These are phyloP conservation scores for Periophthalmus modestus DNA, from an alignment of 2,113 vertebrate genomes.

Conservation along the genomic window DNA sequence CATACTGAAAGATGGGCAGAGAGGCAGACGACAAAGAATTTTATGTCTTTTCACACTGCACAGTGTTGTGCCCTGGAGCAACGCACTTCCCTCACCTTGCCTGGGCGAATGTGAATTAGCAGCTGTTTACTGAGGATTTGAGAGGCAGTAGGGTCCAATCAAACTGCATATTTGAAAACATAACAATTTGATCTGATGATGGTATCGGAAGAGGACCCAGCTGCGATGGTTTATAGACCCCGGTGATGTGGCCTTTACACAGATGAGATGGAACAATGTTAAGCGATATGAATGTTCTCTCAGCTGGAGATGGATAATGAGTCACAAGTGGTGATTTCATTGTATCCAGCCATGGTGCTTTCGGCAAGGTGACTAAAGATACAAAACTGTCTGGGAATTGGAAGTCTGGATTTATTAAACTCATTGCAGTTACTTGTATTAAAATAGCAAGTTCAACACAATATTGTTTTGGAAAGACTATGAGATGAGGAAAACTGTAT, in stretches of 20 bases:
- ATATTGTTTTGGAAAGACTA: too few relatives aligned
- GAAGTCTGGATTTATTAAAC: neutral
- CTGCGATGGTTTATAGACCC: neutral
- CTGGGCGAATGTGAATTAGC: too few relatives aligned
- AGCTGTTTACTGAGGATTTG: neutral
- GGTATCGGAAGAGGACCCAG: neutral
- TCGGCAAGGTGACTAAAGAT: neutral
- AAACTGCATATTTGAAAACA: constrained; percentile 9
- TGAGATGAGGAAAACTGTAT: too few relatives aligned
- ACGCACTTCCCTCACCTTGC: too few relatives aligned
- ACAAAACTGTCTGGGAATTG: neutral
- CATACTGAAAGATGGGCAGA: too few relatives aligned
- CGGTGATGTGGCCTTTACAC: constrained; percentile 3
- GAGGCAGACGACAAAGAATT: too few relatives aligned
- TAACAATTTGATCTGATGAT: neutral
- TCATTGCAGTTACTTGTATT: too few relatives aligned
- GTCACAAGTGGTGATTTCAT: neutral
- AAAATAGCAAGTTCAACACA: neutral
- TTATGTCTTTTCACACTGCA: too few relatives aligned
- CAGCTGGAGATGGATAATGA: neutral
- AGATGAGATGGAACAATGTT: neutral
- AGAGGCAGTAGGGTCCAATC: constrained; percentile 14
- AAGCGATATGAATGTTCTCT: neutral
- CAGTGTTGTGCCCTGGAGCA: too few relatives aligned
- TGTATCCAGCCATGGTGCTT: neutral